Evolutionary conservation across 2,797 vertebrate species (phyloP).

Genomic region (Amphiprion clarkii): DNA sequence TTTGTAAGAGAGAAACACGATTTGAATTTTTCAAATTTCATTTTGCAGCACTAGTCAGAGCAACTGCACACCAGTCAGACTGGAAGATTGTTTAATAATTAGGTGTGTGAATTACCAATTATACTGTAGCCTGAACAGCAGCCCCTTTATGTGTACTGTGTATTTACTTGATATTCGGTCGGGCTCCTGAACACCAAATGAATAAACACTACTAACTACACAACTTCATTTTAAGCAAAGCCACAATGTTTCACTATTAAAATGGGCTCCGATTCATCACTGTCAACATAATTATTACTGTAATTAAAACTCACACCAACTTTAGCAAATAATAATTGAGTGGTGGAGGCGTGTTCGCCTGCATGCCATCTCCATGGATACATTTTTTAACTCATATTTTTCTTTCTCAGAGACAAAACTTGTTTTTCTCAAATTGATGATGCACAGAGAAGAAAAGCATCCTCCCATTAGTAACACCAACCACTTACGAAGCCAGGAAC

Average conservation of each 20-base stretch:
- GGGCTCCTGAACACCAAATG: conserved; percentile 1
- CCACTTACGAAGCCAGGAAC: not conserved
- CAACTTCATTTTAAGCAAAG: conserved; percentile 11
- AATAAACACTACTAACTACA: conserved; percentile 8
- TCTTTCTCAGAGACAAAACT: not conserved
- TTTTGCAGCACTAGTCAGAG: conserved; percentile 15
- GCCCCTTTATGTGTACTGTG: conserved; percentile 20
- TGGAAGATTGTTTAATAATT: conserved; percentile 21
- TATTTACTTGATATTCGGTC: conserved; percentile 28
- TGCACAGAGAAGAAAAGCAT: not conserved
- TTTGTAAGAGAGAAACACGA: not conserved
- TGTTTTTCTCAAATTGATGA: conserved; percentile 9
- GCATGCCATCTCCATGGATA: conserved; percentile 48
- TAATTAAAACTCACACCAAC: conserved; percentile 45
- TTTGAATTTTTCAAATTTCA: not conserved
- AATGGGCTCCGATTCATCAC: conserved; percentile 23
- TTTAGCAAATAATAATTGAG: conserved; percentile 43
- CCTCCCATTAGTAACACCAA: not conserved
- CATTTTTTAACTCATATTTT: conserved; percentile 10
- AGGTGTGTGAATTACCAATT: conserved; percentile 29
- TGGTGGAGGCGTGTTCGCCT: conserved; percentile 31
- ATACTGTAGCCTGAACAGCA: conserved; percentile 16
- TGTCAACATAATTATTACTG: conserved; percentile 25
- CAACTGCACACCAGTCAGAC: conserved; percentile 2
- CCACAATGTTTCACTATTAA: conserved; percentile 16